Evolutionary conservation across 2,113 vertebrate genomes (phyloP).

Genomic region (Cranoglanis bouderius): DNA sequence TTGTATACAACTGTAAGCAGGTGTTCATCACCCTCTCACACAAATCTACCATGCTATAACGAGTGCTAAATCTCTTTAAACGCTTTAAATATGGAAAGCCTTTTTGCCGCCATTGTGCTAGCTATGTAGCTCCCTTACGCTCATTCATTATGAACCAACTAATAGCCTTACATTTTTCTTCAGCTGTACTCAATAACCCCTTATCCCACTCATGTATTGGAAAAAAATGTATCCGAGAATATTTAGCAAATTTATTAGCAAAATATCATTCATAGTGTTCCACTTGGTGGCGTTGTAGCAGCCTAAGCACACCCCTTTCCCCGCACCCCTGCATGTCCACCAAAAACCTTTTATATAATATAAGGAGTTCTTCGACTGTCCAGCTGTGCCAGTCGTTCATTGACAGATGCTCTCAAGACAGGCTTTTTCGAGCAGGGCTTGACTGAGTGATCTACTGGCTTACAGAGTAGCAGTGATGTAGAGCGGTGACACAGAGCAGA

Average conservation of each 20-base stretch:
- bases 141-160: neutral
- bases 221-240: neutral
- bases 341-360: neutral
- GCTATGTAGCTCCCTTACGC: neutral
- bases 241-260: neutral
- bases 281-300: conserved; percentile 12
- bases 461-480: conserved; percentile 67
- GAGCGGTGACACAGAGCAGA: conserved; percentile 49
- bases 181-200: neutral
- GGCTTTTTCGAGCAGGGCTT: neutral
- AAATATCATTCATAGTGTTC: conserved; percentile 1
- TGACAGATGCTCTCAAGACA: neutral
- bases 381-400: neutral
- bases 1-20: neutral
- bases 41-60: neutral
- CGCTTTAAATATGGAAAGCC: neutral
- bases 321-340: neutral
- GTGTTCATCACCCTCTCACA: neutral
- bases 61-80: neutral
- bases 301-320: neutral
- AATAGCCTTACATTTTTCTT: neutral
- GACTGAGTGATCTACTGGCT: neutral
- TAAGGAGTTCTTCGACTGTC: neutral
- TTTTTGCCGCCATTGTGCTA: neutral
- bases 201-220: neutral